A percentile compares a stretch with the other conserved stretches of the same genome.
Evolutionary conservation across 2,113 vertebrate genomes (phyloP).

Genomic region (Zosterops hypoxanthus): DNA sequence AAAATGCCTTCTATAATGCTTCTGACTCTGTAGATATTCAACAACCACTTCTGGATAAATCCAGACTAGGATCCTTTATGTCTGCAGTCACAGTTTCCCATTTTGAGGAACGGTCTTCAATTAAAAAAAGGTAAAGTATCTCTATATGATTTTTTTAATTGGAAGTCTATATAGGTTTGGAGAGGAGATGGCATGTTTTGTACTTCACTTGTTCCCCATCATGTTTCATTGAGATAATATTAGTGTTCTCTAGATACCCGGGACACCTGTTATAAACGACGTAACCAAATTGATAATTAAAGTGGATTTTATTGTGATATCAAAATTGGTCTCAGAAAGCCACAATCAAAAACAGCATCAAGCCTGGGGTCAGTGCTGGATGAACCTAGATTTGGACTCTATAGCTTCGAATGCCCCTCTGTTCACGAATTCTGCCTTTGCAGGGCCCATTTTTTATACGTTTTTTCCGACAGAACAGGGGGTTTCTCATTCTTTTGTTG

Average conservation of each 20-base stretch:
- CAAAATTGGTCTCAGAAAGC: too few species aligned
- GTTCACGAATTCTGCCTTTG: too few species aligned
- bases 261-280: too few species aligned
- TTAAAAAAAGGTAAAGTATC: not conserved
- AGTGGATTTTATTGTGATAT: too few species aligned
- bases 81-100: not conserved
- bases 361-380: too few species aligned
- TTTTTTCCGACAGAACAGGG: too few species aligned
- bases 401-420: too few species aligned
- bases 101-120: not conserved
- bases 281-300: too few species aligned
- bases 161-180: not conserved
- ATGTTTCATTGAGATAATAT: not conserved
- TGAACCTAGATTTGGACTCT: too few species aligned
- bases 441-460: too few species aligned
- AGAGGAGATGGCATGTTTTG: not conserved
- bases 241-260: not conserved
- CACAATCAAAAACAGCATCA: too few species aligned
- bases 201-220: not conserved
- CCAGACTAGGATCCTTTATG: not conserved
- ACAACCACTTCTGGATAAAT: not conserved
- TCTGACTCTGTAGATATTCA: not conserved
- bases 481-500: too few species aligned
- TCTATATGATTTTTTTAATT: not conserved
- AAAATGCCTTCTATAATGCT: rapidly evolving